Evolutionary conservation across 1,140 invertebrate genomes (phyloP).

Genomic region (Drepana arcuata): DNA sequence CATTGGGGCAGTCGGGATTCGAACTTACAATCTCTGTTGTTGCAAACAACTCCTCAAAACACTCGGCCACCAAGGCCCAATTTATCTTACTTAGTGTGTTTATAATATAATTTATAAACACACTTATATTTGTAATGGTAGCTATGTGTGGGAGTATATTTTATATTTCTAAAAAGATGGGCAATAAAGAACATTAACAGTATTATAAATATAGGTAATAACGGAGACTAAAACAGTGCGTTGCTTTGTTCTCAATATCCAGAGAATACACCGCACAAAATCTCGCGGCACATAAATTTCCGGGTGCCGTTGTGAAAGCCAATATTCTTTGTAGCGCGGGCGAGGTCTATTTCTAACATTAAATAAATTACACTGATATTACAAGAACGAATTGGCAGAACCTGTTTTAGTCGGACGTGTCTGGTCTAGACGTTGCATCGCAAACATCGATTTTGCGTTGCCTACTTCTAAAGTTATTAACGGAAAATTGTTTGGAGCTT

Average conservation of each 20-base stretch:
- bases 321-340: slow-evolving; percentile 63
- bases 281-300: slow-evolving; percentile 61
- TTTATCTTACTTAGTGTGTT: too few species aligned
- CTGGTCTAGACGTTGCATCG: slow-evolving; percentile 40
- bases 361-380: slow-evolving; percentile 68
- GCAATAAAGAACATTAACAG: too few species aligned
- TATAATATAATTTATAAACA: too few species aligned
- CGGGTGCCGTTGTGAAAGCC: slow-evolving; percentile 66
- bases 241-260: slow-evolving; percentile 30
- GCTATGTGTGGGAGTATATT: too few species aligned
- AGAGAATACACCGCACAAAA: slow-evolving; percentile 29
- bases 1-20: too few species aligned
- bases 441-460: slow-evolving; percentile 48
- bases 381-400: slow-evolving; percentile 64
- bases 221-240: too few species aligned
- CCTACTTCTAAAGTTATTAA: slow-evolving; percentile 31
- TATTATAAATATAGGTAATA: too few species aligned
- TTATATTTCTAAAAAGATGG: too few species aligned
- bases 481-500: slow-evolving; percentile 22
- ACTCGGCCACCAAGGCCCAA: too few species aligned
- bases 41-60: too few species aligned
- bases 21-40: too few species aligned
- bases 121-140: too few species aligned
- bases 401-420: slow-evolving; percentile 57
- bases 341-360: slow-evolving; percentile 67